These are phyloP conservation scores for Addax nasomaculatus DNA, from an alignment of 2,113 vertebrate species.

Conservation along the genomic window DNA sequence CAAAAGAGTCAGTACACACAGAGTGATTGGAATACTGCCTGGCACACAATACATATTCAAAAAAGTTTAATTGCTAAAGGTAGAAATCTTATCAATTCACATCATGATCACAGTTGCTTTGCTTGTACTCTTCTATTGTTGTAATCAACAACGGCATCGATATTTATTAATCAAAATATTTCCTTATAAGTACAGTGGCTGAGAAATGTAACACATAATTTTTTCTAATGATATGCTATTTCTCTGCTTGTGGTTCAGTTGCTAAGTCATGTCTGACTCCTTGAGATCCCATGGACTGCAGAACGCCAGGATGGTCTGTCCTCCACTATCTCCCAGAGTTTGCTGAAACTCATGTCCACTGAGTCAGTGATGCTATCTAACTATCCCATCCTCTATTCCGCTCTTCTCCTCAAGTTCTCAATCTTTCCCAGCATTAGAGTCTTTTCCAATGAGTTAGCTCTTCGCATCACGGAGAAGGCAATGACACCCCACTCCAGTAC, in stretches of 20 bases:
- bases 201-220: neutral
- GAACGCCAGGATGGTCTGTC: neutral
- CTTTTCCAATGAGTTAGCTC: neutral
- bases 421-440: neutral
- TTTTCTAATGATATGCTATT: neutral
- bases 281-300: neutral
- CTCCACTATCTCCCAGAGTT: neutral
- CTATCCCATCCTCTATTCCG: neutral
- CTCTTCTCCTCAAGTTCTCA: neutral
- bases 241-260: neutral
- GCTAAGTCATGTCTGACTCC: neutral
- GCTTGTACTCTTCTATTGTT: neutral
- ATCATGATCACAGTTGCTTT: neutral
- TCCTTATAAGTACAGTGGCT: neutral
- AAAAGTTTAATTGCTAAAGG: neutral
- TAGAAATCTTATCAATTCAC: neutral
- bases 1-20: neutral
- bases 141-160: neutral
- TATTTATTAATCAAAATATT: neutral
- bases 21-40: neutral
- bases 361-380: neutral
- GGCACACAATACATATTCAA: neutral
- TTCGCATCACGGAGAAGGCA: neutral
- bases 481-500: no score
- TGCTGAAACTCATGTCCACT: neutral